Conservation (phyloP, 2,113 vertebrate genomes). For the Orycteropus afer region DNA sequence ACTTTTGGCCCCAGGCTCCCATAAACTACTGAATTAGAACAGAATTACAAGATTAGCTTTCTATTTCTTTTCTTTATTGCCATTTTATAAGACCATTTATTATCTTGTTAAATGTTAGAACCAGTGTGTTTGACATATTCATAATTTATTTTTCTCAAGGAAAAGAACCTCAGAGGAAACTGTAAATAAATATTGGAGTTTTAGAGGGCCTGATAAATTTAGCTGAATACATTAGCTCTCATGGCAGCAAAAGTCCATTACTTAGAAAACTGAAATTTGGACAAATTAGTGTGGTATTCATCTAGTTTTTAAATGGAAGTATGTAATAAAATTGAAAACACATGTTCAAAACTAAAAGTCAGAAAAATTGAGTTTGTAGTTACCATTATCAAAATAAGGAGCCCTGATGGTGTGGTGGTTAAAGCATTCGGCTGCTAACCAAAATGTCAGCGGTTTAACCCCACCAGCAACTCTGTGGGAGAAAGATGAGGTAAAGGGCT, state of each 20-base stretch:
- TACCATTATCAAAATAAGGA: not conserved
- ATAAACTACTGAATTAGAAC: slow-evolving; percentile 35
- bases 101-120: slow-evolving; percentile 70
- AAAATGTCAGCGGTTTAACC: too few species aligned
- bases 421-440: not conserved
- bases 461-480: not conserved
- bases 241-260: slow-evolving; percentile 30
- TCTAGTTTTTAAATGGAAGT: slow-evolving; percentile 46
- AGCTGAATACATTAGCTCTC: slow-evolving; percentile 37
- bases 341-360: slow-evolving; percentile 4
- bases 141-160: slow-evolving; percentile 69
- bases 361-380: not conserved
- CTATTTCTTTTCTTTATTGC: slow-evolving; percentile 43
- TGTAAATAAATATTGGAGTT: slow-evolving; percentile 68
- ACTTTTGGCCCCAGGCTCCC: not conserved
- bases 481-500: not conserved
- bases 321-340: slow-evolving; percentile 15
- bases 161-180: slow-evolving; percentile 55
- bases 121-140: slow-evolving; percentile 51
- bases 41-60: slow-evolving; percentile 58
- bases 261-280: slow-evolving; percentile 58
- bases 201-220: slow-evolving; percentile 52
- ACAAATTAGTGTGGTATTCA: slow-evolving; percentile 54
- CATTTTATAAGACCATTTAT: slow-evolving; percentile 55
- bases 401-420: not conserved